Base-by-base conservation (phyloP, 2,113 vertebrate genomes). In the Harpagus bidentatus region DNA sequence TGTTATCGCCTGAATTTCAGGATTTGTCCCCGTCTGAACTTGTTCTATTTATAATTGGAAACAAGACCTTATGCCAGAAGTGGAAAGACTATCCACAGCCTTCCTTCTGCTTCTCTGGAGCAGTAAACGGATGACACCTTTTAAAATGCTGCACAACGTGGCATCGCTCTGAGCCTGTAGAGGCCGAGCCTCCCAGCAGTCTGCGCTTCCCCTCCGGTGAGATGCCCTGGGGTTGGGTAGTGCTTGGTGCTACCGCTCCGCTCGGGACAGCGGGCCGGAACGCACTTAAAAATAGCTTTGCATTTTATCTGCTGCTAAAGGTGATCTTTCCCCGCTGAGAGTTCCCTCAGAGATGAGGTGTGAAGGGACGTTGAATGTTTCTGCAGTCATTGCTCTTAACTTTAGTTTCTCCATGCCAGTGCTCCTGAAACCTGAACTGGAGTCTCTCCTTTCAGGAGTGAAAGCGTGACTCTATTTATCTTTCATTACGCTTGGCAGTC, bases 391-490 rank as follows among this genome's bases (percentile, higher is more conserved):
- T 1, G 4, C 34, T 43, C 20, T 9, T 18, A 28, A 19, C 32
- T 40, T 31, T 10, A 22, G 16, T 23, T 47, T 40, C 1, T 0
- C 32, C 0, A 0, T 34, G 47, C 36, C 40, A 7, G 18, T 2
- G 50, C 43, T 32, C 11, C 22, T 42, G 92, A 70, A 90, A 86
- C 25, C 59, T 21, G 65, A 81, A 1, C 16, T 2, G 0, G 72
- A 29, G 42, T 34, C 36, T 82, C 36, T 0, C 3, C 23, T 48
- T 74, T 43, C 31, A 22, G 13, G 23, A 16, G 22, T 7, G 67
- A 21, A 48, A 32, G 38, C 1, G 5, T 18, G 81, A 31, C 14
- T 56, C 40, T 3, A 0, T 36, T 38, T 47, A 13, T 9, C 7
- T 66, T 20, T 38, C 13, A 0, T 29, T 4, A 12, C 3, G 0